Percentiles rank a stretch among this genome's conserved stretches.
phyloP scores from a whole-genome alignment of 2,888 invertebrate species.

The Pasiphila rectangulata region DNA sequence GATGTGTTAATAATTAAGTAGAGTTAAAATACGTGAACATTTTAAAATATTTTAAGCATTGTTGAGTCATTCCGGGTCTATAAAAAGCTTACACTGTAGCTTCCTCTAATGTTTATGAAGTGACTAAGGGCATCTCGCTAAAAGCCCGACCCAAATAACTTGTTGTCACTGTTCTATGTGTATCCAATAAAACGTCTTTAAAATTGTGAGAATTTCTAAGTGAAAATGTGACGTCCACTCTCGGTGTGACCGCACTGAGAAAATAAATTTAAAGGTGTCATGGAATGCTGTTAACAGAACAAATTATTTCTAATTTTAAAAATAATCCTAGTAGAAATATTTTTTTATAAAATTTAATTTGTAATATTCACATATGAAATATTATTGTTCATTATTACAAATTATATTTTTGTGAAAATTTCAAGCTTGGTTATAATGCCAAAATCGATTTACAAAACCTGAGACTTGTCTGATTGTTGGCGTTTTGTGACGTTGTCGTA shows the following conservation, averaged over 20 bases:
- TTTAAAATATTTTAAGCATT: not conserved
- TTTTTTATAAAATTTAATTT: too few relatives aligned
- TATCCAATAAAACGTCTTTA: constrained; percentile 54
- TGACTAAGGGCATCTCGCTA: constrained; percentile 32
- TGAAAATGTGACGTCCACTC: constrained; percentile 73
- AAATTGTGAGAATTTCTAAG: constrained; percentile 62
- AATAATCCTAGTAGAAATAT: too few relatives aligned
- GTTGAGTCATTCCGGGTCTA: constrained; percentile 13
- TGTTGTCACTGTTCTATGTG: constrained; percentile 40
- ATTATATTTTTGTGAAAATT: too few relatives aligned
- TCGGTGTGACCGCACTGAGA: constrained; percentile 3
- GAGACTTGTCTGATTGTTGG: too few relatives aligned
- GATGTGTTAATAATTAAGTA: too few relatives aligned
- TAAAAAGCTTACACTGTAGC: constrained; percentile 17
- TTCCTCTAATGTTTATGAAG: constrained; percentile 26
- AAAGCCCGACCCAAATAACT: constrained; percentile 37
- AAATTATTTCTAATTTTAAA: too few relatives aligned
- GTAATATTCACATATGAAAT: too few relatives aligned
- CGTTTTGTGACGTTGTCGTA: too few relatives aligned
- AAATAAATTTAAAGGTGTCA: not conserved
- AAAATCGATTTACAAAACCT: too few relatives aligned
- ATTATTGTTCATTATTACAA: too few relatives aligned
- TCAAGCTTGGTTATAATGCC: too few relatives aligned
- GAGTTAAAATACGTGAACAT: not conserved
- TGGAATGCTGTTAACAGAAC: not conserved